phyloP scores from a whole-genome alignment of 2,113 vertebrate species.

The Sialia sialis region DNA sequence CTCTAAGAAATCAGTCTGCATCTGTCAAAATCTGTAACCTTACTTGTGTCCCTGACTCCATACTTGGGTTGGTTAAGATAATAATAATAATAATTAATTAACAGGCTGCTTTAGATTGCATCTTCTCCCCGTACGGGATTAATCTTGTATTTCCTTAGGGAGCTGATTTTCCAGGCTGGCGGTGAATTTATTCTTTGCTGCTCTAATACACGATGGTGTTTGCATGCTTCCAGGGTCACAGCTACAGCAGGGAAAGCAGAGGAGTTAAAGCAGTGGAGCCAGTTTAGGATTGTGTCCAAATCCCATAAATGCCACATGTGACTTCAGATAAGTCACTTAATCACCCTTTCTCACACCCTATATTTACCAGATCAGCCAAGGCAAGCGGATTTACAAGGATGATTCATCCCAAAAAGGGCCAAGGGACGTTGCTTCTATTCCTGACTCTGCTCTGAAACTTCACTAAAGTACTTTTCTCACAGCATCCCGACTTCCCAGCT shows the following conservation, averaged over 20 bases:
- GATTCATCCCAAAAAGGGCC: slow-evolving; percentile 61
- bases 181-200: slow-evolving; percentile 22
- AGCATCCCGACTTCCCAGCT: not conserved
- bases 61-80: slow-evolving; percentile 47
- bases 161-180: slow-evolving; percentile 39
- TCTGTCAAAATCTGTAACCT: slow-evolving; percentile 50
- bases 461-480: slow-evolving; percentile 11
- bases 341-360: slow-evolving; percentile 58
- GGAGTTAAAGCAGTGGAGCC: slow-evolving; percentile 16
- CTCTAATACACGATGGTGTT: slow-evolving; percentile 32
- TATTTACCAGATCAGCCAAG: slow-evolving; percentile 57
- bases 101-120: slow-evolving; percentile 56
- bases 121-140: slow-evolving; percentile 40
- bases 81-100: slow-evolving; percentile 66
- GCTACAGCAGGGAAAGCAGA: not conserved
- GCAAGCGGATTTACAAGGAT: slow-evolving; percentile 55
- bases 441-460: slow-evolving; percentile 28
- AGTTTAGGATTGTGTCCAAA: slow-evolving; percentile 60
- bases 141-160: slow-evolving; percentile 59
- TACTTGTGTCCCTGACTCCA: slow-evolving; percentile 30
- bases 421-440: slow-evolving; percentile 40
- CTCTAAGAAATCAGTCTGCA: slow-evolving; percentile 55
- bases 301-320: slow-evolving; percentile 61
- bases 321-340: slow-evolving; percentile 65
- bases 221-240: slow-evolving; percentile 40